phyloP scores from a whole-genome alignment of 2,113 vertebrate genomes.

The Chaetodon trifascialis region DNA sequence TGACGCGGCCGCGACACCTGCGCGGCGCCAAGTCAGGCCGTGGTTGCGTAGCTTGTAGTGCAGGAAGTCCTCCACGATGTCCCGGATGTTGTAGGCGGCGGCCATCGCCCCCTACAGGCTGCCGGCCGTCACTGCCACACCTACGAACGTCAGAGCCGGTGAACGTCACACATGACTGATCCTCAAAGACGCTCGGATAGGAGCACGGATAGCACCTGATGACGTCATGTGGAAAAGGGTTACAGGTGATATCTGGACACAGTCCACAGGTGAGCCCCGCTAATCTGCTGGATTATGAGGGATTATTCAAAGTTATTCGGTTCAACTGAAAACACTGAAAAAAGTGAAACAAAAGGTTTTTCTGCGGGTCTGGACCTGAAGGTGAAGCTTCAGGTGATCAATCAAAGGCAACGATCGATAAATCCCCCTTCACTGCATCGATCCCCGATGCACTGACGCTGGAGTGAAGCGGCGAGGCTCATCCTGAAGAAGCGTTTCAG shows the following conservation, averaged over 20 bases:
- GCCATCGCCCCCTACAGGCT: constrained; percentile 39
- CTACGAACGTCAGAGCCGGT: background rate
- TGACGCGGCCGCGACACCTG: too few relatives aligned
- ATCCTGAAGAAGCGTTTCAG: background rate
- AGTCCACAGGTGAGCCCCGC: background rate
- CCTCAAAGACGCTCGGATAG: background rate
- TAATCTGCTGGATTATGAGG: background rate
- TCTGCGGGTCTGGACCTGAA: too few relatives aligned
- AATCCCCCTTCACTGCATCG: background rate
- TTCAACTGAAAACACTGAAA: background rate
- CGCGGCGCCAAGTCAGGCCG: constrained; percentile 33
- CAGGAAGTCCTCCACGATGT: constrained; percentile 76
- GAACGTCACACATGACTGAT: background rate
- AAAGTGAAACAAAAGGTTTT: too few relatives aligned
- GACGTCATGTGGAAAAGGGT: background rate
- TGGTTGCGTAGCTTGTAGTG: constrained; percentile 71
- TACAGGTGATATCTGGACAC: background rate
- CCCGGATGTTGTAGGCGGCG: constrained; percentile 61
- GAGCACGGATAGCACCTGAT: background rate
- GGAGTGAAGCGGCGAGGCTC: background rate
- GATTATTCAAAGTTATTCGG: background rate
- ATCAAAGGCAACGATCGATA: background rate
- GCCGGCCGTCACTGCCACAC: background rate
- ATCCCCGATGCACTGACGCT: background rate
- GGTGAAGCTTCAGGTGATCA: background rate